A percentile compares a stretch with the other conserved stretches of the same genome.
phyloP scores from a whole-genome alignment of 2,113 vertebrate genomes.

The Syngnathoides biaculeatus region DNA sequence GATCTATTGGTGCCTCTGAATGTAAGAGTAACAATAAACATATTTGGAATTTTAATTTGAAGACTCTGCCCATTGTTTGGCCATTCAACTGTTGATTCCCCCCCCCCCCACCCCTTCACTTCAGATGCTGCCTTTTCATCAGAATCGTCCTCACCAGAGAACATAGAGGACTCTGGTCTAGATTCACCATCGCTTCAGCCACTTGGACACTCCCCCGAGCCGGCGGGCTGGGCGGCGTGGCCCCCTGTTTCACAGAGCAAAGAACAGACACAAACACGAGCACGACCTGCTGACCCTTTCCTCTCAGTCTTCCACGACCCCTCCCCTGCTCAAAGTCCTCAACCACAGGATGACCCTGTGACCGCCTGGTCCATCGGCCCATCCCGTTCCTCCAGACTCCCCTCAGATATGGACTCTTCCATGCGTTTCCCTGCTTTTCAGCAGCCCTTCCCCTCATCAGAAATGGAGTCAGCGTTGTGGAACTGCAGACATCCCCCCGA shows the following conservation, averaged over 20 bases:
- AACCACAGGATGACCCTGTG: slow-evolving; percentile 27
- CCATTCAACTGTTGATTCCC: background rate
- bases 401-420: slow-evolving; percentile 44
- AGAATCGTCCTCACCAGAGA: slow-evolving; percentile 89
- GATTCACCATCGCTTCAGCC: slow-evolving; percentile 87
- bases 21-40: slow-evolving; percentile 48
- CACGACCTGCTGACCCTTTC: slow-evolving; percentile 58
- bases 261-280: slow-evolving; percentile 47
- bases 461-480: slow-evolving; percentile 68
- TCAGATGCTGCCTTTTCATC: slow-evolving; percentile 82
- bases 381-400: slow-evolving; percentile 25
- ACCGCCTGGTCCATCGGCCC: slow-evolving; percentile 42
- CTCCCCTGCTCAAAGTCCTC: slow-evolving; percentile 49
- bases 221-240: slow-evolving; percentile 81
- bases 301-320: slow-evolving; percentile 65
- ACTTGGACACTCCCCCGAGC: slow-evolving; percentile 83
- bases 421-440: slow-evolving; percentile 64
- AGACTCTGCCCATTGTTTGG: background rate
- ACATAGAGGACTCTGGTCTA: slow-evolving; percentile 88
- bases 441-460: slow-evolving; percentile 47
- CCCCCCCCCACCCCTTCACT: no score
- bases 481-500: slow-evolving; percentile 69
- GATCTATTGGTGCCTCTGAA: slow-evolving; percentile 52
- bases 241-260: slow-evolving; percentile 69
- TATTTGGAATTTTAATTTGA: background rate